Percentiles rank a stretch among this genome's conserved stretches.
Conservation (phyloP, 1,140 invertebrate species). For the Geopemphigus sp. region DNA sequence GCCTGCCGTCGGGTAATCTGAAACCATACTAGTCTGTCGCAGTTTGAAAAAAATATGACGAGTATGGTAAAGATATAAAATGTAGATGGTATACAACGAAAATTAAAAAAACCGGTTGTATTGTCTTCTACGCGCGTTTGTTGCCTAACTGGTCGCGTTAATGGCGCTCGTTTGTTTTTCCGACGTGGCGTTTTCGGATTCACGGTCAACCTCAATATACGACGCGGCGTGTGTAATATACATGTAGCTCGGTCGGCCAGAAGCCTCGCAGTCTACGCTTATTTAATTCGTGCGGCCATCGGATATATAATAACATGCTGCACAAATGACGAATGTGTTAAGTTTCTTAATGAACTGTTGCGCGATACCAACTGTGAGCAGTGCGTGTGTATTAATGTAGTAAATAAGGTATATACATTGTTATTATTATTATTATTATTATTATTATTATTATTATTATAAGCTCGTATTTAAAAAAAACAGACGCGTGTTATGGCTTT, state of each 20-base stretch:
- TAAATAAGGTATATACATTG: neutral
- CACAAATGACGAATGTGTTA: neutral
- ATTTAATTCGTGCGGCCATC: conserved; percentile 3
- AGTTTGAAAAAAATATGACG: conserved; percentile 2
- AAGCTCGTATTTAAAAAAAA: neutral
- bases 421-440: neutral
- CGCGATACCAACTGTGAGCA: neutral
- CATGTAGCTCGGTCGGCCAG: neutral
- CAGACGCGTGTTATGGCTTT: neutral
- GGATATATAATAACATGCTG: neutral
- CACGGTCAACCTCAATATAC: neutral
- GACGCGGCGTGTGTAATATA: too few species aligned
- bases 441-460: neutral
- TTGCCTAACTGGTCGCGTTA: conserved; percentile 3
- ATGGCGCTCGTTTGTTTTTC: conserved; percentile 16
- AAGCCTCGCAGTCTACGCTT: neutral
- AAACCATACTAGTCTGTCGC: neutral
- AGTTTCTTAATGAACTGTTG: conserved; percentile 5
- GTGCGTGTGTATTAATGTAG: neutral
- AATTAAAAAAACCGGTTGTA: conserved; percentile 23
- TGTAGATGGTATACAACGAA: neutral
- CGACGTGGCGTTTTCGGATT: neutral
- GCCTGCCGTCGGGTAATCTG: neutral
- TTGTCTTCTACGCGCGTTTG: neutral
- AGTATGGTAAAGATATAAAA: neutral